phyloP scores from a whole-genome alignment of 2,888 invertebrate genomes.

The Xanthorhoe spadicearia region DNA sequence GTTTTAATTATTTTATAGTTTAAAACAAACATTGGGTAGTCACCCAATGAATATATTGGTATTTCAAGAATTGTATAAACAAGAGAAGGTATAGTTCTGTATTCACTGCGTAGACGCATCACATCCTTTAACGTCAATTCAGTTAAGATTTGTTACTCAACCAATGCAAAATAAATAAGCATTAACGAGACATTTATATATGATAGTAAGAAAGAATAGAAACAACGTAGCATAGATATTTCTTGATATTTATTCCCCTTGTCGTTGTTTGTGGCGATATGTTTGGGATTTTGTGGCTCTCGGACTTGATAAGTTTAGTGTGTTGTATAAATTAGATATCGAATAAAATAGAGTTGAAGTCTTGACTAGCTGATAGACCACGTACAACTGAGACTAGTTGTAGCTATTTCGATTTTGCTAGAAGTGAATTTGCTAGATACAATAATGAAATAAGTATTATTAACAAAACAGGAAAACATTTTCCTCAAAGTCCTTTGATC shows the following conservation, averaged over 20 bases:
- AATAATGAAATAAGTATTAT: too few species aligned
- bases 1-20: too few species aligned
- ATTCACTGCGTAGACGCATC: not conserved
- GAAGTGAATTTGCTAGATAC: too few species aligned
- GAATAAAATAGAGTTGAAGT: not conserved
- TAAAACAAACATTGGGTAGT: too few species aligned
- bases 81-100: not conserved
- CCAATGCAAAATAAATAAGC: constrained; percentile 45
- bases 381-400: not conserved
- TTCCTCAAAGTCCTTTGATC: too few species aligned
- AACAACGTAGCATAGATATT: constrained; percentile 44
- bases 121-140: not conserved
- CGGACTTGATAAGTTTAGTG: constrained; percentile 41
- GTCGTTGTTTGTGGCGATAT: constrained; percentile 43
- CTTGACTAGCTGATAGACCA: not conserved
- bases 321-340: constrained; percentile 51
- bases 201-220: constrained; percentile 46
- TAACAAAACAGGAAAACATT: too few species aligned
- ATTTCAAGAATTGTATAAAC: not conserved
- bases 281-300: constrained; percentile 42
- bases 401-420: too few species aligned
- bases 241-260: constrained; percentile 43
- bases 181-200: constrained; percentile 49
- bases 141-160: not conserved
- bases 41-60: not conserved